These are phyloP conservation scores for Acromyrmex charruanus DNA, from an alignment of 1,140 invertebrate species.

Conservation along the genomic window DNA sequence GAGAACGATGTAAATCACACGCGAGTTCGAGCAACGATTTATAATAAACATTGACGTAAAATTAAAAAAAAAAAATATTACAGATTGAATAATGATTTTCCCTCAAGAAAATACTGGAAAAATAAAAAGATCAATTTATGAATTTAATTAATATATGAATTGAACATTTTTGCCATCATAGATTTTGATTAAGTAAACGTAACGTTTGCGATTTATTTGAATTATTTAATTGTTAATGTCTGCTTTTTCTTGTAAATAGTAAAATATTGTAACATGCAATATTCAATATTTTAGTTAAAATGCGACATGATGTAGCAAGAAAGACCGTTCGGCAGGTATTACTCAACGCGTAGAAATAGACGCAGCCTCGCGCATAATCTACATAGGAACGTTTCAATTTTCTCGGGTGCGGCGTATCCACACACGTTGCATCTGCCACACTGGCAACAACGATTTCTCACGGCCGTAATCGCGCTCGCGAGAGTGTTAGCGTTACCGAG, in stretches of 20 bases:
- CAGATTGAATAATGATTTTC: background rate
- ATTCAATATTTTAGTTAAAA: background rate
- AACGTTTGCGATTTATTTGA: background rate
- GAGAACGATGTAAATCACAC: background rate
- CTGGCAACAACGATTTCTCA: slow-evolving; percentile 46
- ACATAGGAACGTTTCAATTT: slow-evolving; percentile 63
- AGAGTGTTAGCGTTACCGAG: slow-evolving; percentile 24
- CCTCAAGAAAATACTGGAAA: too few relatives aligned
- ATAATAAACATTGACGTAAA: background rate
- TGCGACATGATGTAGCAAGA: background rate
- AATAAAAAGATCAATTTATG: too few relatives aligned
- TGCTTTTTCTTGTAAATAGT: background rate
- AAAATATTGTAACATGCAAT: background rate
- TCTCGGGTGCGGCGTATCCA: slow-evolving; percentile 34
- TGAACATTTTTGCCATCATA: background rate
- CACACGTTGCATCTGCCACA: slow-evolving; percentile 39
- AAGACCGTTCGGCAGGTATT: slow-evolving; percentile 42
- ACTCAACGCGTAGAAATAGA: slow-evolving; percentile 33
- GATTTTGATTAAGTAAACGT: background rate
- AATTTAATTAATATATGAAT: background rate
- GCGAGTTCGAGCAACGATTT: slow-evolving; percentile 66
- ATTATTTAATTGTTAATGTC: background rate
- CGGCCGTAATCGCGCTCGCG: slow-evolving; percentile 47
- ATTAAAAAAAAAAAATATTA: background rate
- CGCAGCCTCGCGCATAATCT: slow-evolving; percentile 38